Evolutionary conservation across 2,888 invertebrate species (phyloP).

Genomic region (Silvanus unidentatus): DNA sequence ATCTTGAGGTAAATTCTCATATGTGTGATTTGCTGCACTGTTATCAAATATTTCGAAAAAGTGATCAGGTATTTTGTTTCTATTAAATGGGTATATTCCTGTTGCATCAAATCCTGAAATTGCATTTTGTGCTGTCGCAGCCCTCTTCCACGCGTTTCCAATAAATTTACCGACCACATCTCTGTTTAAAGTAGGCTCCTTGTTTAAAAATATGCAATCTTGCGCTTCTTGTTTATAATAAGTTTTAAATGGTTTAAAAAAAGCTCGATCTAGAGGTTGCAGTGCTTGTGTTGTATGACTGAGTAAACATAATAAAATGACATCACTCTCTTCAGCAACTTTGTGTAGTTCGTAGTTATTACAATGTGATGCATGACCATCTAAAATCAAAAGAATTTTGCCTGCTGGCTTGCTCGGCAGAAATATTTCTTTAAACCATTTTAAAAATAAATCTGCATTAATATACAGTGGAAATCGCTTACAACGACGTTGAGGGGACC

Average conservation of each 20-base stretch:
- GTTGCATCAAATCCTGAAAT: too few species aligned
- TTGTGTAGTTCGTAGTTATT: slow-evolving; percentile 15
- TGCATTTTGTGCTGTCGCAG: too few species aligned
- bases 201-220: neutral
- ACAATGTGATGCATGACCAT: slow-evolving; percentile 18
- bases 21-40: neutral
- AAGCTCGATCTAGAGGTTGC: slow-evolving; percentile 14
- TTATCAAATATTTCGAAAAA: too few species aligned
- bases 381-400: slow-evolving; percentile 28
- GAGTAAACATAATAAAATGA: slow-evolving; percentile 30
- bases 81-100: too few species aligned
- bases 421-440: slow-evolving; percentile 22
- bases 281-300: slow-evolving; percentile 17
- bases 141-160: too few species aligned
- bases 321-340: slow-evolving; percentile 25
- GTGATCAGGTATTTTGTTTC: too few species aligned
- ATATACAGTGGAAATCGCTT: too few species aligned
- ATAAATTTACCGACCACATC: too few species aligned
- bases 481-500: too few species aligned
- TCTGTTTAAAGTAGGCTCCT: neutral
- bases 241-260: neutral
- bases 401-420: slow-evolving; percentile 29
- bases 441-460: slow-evolving; percentile 17
- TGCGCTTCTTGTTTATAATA: too few species aligned
- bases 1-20: neutral